These are phyloP conservation scores for Peromyscus leucopus DNA, from an alignment of 2,113 vertebrate genomes.

Conservation along the genomic window DNA sequence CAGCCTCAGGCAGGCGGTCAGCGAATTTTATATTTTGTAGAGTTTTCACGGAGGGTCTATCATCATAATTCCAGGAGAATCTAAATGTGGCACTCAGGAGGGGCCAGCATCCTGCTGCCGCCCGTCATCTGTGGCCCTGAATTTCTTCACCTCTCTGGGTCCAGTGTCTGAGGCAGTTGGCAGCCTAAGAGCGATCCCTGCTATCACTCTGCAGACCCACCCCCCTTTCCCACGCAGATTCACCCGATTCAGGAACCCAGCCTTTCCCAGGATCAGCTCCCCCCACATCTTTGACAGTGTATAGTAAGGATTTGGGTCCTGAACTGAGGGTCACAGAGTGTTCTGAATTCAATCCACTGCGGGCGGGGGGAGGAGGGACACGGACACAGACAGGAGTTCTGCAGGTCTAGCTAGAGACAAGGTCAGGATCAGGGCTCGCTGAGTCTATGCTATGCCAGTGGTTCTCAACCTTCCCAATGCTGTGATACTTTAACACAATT, in stretches of 20 bases:
- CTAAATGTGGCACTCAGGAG: neutral
- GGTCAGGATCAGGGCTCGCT: neutral
- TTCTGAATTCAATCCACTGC: neutral
- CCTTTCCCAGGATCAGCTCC: too few species aligned
- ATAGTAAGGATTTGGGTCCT: neutral
- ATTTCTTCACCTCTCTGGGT: neutral
- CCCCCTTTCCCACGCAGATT: neutral
- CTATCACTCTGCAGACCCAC: too few species aligned
- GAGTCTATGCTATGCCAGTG: neutral
- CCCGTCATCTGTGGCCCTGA: too few species aligned
- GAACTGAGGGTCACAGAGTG: neutral
- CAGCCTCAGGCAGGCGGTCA: neutral
- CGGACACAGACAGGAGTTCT: neutral
- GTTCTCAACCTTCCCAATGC: neutral
- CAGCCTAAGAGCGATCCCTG: neutral
- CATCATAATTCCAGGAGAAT: neutral
- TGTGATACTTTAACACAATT: neutral
- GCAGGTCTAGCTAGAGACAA: neutral
- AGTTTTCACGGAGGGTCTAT: too few species aligned
- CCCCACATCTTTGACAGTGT: too few species aligned
- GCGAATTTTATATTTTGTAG: neutral
- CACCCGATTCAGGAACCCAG: neutral
- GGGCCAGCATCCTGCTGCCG: neutral
- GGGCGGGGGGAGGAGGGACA: too few species aligned
- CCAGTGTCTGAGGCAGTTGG: neutral